These are phyloP conservation scores for Eilema griseolum DNA, from an alignment of 2,888 invertebrate species.

Conservation along the genomic window DNA sequence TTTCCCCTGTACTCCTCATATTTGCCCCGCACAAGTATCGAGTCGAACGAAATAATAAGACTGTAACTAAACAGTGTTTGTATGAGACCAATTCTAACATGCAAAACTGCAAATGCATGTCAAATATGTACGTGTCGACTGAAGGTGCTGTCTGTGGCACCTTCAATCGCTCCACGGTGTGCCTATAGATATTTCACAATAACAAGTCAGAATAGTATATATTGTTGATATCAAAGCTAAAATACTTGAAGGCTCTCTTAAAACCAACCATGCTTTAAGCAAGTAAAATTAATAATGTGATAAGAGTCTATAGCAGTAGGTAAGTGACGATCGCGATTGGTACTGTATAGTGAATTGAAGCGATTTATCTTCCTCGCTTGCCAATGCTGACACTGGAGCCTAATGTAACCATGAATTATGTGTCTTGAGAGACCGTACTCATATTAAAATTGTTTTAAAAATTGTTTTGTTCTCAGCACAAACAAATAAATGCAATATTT, in stretches of 20 bases:
- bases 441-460: too few species aligned
- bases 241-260: background rate
- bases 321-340: constrained; percentile 45
- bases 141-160: too few species aligned
- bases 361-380: constrained; percentile 65
- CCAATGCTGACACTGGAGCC: constrained; percentile 48
- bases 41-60: too few species aligned
- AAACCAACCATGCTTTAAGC: constrained; percentile 13
- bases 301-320: constrained; percentile 16
- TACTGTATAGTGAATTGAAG: constrained; percentile 54
- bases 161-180: too few species aligned
- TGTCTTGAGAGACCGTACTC: background rate
- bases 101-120: too few species aligned
- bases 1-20: too few species aligned
- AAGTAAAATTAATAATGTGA: constrained; percentile 45
- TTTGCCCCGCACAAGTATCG: too few species aligned
- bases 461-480: too few species aligned
- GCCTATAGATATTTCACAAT: background rate
- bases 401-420: constrained; percentile 20
- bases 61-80: too few species aligned
- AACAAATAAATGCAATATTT: too few species aligned
- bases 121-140: too few species aligned
- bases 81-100: too few species aligned
- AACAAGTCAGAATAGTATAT: background rate
- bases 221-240: background rate